Conservation (phyloP, 37 sponge, comb jelly and placozoan species). For the Mnemiopsis leidyi region DNA sequence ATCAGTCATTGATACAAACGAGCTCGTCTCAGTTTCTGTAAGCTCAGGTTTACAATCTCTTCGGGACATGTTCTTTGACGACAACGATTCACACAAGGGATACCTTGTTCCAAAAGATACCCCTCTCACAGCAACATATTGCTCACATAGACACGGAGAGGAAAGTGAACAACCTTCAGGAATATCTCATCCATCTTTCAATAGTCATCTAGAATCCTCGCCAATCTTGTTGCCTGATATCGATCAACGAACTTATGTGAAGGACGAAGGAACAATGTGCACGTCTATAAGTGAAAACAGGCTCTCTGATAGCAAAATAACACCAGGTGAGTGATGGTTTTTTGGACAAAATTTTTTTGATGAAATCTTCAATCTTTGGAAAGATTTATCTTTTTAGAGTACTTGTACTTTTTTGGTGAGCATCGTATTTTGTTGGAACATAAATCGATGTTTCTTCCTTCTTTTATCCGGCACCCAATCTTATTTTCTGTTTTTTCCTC, state of each 20-base stretch:
- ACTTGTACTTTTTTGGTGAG: too few relatives aligned
- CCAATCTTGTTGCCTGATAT: slow-evolving; percentile 34
- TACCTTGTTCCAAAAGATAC: background rate
- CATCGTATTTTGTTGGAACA: too few relatives aligned
- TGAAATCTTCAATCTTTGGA: too few relatives aligned
- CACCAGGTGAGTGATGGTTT: background rate
- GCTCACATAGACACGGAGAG: slow-evolving; percentile 20
- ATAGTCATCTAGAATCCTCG: slow-evolving; percentile 23
- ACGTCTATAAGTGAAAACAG: background rate
- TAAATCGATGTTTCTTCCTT: background rate
- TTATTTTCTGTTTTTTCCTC: background rate
- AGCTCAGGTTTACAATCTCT: slow-evolving; percentile 50
- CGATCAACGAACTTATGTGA: slow-evolving; percentile 36
- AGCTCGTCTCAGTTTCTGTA: slow-evolving; percentile 7
- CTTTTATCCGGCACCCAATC: background rate
- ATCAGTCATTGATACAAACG: background rate
- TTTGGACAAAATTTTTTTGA: too few relatives aligned
- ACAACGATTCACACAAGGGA: slow-evolving; percentile 39
- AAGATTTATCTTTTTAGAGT: too few relatives aligned
- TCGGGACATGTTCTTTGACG: slow-evolving; percentile 61
- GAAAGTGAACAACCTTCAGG: background rate
- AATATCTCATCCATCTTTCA: slow-evolving; percentile 42
- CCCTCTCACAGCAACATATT: background rate
- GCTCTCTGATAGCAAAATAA: background rate
- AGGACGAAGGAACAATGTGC: background rate